Base-by-base conservation (phyloP, 2,113 vertebrate genomes). In the Rhombomys opimus region DNA sequence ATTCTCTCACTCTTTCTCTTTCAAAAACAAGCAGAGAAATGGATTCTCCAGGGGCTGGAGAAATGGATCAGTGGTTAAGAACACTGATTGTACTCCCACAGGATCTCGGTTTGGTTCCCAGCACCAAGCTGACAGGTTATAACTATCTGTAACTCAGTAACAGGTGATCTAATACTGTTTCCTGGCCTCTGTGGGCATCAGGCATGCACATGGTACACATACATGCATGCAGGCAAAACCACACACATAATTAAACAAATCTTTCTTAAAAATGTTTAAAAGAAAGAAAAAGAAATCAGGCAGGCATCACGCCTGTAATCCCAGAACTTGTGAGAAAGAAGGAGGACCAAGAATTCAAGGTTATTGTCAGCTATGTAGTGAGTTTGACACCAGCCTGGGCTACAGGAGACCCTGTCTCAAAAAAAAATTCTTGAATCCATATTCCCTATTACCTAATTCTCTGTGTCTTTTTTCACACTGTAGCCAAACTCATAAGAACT, bases 401-500 rank as follows among this genome's bases (percentile, higher is more conserved):
- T 46, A 65, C n/a, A 65, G 17, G 59, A 85, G 38, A 65, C 38
- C 23, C 38, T 46, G 82, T 63, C n/a, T 63, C 81, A 63, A 41
- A 84, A 84, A 25, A 80, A 78, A 4, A 18, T 77, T 93, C 90
- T 91, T 8, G 4, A 93, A 10, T 27, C 22, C 72, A 41, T 3
- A 46, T 27, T 81, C 54, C 27, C 91, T n/a, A 73, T 52, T 65
- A 92, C 78, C 10, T 50, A 76, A n/a, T 63, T 17, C 27, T 35
- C 63, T 87, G 54, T 72, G 92, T 95, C 59, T 57, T 82, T 86
- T n/a, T 90, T n/a, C 20, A 50, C 87, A 72, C 90, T 87, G 61
- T 59, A 87, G 27, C 57, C 87, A 87, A 94, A 73, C 23, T 89
- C 46, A 91, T 54, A 93, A 85, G 75, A 89, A 80, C 17, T 85